phyloP scores from a whole-genome alignment of 2,888 invertebrate genomes.

The Acanthosepion lycidas region DNA sequence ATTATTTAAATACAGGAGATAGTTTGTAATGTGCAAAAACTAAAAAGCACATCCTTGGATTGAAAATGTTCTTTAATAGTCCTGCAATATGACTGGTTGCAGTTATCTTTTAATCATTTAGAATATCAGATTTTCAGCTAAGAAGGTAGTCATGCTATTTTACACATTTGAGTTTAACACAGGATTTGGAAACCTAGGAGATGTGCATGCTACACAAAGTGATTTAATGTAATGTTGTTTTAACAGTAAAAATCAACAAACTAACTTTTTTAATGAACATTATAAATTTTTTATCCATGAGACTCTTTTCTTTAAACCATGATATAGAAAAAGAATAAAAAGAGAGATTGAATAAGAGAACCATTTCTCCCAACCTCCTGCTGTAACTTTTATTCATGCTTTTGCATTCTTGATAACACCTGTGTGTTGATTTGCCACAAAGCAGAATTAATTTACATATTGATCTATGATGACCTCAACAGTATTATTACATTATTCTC shows the following conservation, averaged over 20 bases:
- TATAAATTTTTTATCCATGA: background rate
- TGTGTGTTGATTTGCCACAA: conserved; percentile 1
- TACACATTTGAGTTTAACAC: background rate
- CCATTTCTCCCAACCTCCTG: background rate
- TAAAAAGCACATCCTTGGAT: background rate
- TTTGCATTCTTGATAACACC: background rate
- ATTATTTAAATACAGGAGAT: background rate
- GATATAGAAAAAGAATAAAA: background rate
- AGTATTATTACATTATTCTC: background rate
- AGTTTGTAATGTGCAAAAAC: too few species aligned
- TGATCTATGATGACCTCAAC: conserved; percentile 20
- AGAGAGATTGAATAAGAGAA: background rate
- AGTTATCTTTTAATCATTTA: background rate
- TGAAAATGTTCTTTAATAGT: background rate
- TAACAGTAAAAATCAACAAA: background rate
- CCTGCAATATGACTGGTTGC: background rate
- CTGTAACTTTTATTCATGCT: background rate
- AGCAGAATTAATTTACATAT: conserved; percentile 23
- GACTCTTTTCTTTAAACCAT: background rate
- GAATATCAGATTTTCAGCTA: background rate
- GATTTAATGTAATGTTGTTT: background rate
- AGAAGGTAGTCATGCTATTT: background rate
- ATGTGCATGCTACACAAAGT: background rate
- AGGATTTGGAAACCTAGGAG: background rate
- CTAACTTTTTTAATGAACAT: background rate